phyloP scores from a whole-genome alignment of 2,113 vertebrate genomes.

The Bambusicola thoracicus region DNA sequence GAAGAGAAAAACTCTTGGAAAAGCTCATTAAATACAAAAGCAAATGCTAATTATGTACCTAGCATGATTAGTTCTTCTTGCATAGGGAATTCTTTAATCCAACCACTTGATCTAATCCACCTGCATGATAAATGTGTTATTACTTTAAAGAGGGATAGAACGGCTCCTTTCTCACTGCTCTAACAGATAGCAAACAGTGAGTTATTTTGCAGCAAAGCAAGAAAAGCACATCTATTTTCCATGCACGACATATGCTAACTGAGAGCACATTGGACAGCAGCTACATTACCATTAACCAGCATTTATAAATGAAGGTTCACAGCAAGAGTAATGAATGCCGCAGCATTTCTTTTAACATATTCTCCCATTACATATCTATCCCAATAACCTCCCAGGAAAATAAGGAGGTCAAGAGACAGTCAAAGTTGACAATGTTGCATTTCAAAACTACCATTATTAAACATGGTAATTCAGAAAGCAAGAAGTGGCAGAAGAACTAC shows the following conservation, averaged over 20 bases:
- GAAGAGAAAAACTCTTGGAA: background rate
- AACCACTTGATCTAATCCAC: background rate
- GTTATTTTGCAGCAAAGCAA: conserved; percentile 2
- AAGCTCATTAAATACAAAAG: conserved; percentile 21
- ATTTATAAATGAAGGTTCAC: conserved; percentile 31
- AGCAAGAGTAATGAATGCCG: conserved; percentile 29
- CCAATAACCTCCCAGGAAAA: conserved; percentile 29
- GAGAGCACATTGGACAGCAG: background rate
- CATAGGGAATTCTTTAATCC: background rate
- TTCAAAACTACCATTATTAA: conserved; percentile 36
- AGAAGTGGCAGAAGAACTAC: background rate
- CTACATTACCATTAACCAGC: conserved; percentile 31
- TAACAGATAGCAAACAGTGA: background rate
- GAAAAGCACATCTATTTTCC: background rate
- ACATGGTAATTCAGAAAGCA: background rate
- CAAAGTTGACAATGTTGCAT: conserved; percentile 30
- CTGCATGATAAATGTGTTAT: background rate
- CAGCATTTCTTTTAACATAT: background rate
- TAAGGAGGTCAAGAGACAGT: conserved; percentile 37
- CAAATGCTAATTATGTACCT: background rate
- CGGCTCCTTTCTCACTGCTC: background rate
- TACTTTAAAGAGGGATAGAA: background rate
- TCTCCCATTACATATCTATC: background rate
- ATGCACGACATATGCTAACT: background rate
- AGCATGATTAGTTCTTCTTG: background rate